phyloP scores from a whole-genome alignment of 2,888 invertebrate genomes.

The Boloria euphrosyne region DNA sequence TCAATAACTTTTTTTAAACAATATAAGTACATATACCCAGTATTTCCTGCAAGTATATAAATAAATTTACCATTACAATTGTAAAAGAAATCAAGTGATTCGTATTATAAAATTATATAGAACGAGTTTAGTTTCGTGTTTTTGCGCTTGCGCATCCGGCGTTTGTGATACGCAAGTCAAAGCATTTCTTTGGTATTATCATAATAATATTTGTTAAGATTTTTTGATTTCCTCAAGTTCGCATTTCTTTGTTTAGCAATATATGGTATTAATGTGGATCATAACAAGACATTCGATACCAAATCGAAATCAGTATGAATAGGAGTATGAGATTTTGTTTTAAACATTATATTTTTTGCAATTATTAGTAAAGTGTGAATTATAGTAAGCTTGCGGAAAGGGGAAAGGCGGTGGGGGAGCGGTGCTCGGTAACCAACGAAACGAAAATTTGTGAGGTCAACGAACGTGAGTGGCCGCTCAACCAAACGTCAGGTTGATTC shows the following conservation, averaged over 20 bases:
- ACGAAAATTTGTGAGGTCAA: constrained; percentile 82
- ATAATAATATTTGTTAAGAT: constrained; percentile 36
- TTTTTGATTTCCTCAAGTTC: constrained; percentile 25
- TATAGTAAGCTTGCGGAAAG: constrained; percentile 59
- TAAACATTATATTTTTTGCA: constrained; percentile 41
- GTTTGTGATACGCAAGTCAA: constrained; percentile 36
- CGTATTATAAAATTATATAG: constrained; percentile 46
- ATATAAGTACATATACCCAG: constrained; percentile 31
- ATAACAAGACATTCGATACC: constrained; percentile 20
- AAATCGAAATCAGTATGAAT: constrained; percentile 9
- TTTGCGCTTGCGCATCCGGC: constrained; percentile 50
- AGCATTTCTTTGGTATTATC: constrained; percentile 40
- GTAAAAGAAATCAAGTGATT: constrained; percentile 41
- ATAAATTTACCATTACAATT: constrained; percentile 38
- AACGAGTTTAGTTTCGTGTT: constrained; percentile 49
- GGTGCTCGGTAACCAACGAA: constrained; percentile 73
- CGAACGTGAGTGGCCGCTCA: constrained; percentile 77
- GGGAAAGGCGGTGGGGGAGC: constrained; percentile 50
- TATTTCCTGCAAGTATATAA: constrained; percentile 42
- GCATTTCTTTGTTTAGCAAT: constrained; percentile 8
- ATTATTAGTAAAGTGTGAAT: constrained; percentile 65
- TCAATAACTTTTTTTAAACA: constrained; percentile 45
- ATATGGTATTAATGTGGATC: constrained; percentile 18
- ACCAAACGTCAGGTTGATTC: constrained; percentile 78
- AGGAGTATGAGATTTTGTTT: constrained; percentile 11